A percentile compares a stretch with the other conserved stretches of the same genome.
Conservation (phyloP, 2,797 vertebrate genomes). For the Bradypodion ventrale region DNA sequence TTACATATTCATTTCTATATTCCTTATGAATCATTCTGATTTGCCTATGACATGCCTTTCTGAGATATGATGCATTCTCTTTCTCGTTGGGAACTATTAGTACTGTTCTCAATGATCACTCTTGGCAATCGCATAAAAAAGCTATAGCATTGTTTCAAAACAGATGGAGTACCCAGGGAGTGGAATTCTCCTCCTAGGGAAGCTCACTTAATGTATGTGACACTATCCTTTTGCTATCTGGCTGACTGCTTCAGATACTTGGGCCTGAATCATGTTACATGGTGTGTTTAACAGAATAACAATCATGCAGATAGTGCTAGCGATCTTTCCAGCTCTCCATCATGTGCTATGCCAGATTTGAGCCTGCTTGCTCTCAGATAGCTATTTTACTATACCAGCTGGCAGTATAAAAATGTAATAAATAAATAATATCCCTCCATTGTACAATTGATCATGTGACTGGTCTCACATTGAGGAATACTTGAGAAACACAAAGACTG, state of each 20-base stretch:
- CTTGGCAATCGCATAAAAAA: neutral
- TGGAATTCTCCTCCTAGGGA: neutral
- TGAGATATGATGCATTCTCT: neutral
- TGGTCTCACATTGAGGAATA: neutral
- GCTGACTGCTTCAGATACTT: neutral
- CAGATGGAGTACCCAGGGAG: no score
- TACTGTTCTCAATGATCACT: neutral
- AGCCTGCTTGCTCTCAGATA: no score
- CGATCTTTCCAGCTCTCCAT: no score
- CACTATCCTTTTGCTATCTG: neutral
- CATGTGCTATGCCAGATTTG: neutral
- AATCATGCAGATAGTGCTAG: no score
- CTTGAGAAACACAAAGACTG: neutral
- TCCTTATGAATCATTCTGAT: neutral
- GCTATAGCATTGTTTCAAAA: neutral
- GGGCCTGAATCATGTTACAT: neutral
- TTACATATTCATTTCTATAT: neutral
- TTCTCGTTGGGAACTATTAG: neutral
- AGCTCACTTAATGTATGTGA: neutral
- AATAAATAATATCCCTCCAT: no score
- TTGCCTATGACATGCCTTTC: neutral
- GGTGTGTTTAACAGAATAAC: no score
- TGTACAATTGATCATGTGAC: neutral
- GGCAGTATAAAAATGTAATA: no score
- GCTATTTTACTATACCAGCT: no score